Conservation (phyloP, 2,113 vertebrate genomes). For the Nettapus auritus region DNA sequence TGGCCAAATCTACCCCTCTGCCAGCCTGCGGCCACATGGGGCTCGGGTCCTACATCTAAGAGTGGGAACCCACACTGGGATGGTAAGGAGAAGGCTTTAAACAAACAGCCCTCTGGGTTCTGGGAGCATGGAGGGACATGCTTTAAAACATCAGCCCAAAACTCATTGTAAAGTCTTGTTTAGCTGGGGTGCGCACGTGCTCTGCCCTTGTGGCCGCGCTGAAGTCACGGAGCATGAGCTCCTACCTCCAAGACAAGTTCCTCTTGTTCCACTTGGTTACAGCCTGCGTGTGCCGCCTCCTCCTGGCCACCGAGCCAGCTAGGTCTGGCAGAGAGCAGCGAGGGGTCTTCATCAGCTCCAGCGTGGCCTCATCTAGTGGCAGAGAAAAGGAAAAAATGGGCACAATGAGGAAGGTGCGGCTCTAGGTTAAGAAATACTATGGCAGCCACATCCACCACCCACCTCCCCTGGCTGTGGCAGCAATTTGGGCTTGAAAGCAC, state of each 20-base stretch:
- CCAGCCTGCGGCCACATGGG: rapidly evolving
- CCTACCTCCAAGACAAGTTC: slow-evolving; percentile 96
- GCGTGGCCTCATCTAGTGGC: slow-evolving; percentile 86
- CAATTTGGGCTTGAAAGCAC: not conserved
- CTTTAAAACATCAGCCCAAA: not conserved
- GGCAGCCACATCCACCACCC: not conserved
- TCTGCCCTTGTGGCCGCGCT: not conserved
- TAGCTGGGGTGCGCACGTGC: not conserved
- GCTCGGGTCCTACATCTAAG: not conserved
- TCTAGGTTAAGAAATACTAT: not conserved
- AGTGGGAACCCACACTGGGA: not conserved
- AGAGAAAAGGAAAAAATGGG: not conserved
- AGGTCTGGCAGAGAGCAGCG: slow-evolving; percentile 95
- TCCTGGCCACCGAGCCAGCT: slow-evolving; percentile 53
- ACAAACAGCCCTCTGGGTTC: not conserved
- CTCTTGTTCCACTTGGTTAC: slow-evolving; percentile 91
- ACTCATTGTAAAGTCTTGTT: not conserved
- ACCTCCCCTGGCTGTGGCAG: not conserved
- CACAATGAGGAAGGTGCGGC: not conserved
- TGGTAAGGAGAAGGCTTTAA: not conserved
- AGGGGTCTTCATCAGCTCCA: slow-evolving; percentile 93
- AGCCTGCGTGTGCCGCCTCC: slow-evolving; percentile 72
- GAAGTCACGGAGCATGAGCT: not conserved
- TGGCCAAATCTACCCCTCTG: not conserved
- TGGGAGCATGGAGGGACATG: rapidly evolving